A percentile compares a stretch with the other conserved stretches of the same genome.
phyloP scores from a whole-genome alignment of 1,140 invertebrate species.

The Saccostrea echinata region DNA sequence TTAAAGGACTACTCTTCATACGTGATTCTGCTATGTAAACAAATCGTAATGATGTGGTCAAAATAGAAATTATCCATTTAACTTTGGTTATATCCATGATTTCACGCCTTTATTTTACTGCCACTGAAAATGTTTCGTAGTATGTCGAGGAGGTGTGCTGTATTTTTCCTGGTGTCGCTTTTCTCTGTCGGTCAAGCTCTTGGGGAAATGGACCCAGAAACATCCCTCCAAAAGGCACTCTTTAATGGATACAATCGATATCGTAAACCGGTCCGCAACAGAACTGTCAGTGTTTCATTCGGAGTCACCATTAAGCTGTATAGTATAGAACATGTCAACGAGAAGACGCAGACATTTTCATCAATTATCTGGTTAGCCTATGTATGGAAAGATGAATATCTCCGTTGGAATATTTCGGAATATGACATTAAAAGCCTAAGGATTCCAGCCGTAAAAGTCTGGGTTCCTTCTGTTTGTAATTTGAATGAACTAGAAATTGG shows the following conservation, averaged over 20 bases:
- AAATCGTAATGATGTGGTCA: too few species aligned
- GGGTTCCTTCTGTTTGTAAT: background rate
- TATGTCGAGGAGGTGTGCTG: too few species aligned
- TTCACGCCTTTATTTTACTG: too few species aligned
- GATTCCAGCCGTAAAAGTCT: too few species aligned
- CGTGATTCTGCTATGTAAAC: too few species aligned
- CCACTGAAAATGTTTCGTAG: too few species aligned
- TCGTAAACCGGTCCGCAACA: background rate
- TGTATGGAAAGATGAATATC: background rate
- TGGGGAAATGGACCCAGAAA: background rate
- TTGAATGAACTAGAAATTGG: background rate
- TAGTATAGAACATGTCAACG: background rate
- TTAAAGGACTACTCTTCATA: too few species aligned
- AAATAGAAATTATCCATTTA: too few species aligned
- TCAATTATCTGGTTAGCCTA: background rate
- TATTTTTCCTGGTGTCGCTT: too few species aligned
- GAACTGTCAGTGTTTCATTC: background rate
- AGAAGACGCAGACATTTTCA: background rate
- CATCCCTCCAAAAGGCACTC: background rate
- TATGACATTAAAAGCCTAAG: too few species aligned
- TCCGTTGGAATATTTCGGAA: too few species aligned
- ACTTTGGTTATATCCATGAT: too few species aligned
- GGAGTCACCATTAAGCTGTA: background rate
- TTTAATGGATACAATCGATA: background rate
- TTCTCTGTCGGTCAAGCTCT: background rate